phyloP scores from a whole-genome alignment of 2,888 invertebrate species.

The Acanthopleura granulata region DNA sequence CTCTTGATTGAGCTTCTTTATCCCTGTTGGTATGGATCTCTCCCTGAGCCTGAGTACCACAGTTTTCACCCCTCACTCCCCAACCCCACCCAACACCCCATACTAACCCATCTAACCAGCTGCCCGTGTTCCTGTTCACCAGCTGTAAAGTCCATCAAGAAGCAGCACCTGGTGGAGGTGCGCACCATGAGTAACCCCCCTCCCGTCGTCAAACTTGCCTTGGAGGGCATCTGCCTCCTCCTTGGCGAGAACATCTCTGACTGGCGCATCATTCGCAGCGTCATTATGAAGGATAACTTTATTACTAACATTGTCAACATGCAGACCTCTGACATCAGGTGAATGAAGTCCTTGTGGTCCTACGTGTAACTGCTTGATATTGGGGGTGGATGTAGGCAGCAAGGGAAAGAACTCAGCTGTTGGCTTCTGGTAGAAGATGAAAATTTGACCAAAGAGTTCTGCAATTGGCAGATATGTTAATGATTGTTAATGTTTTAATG shows the following conservation, averaged over 20 bases:
- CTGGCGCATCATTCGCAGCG: constrained; percentile 98
- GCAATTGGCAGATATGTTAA: too few relatives aligned
- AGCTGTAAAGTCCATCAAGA: constrained; percentile 99
- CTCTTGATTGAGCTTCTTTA: not conserved
- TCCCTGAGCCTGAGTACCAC: too few relatives aligned
- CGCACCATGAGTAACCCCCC: constrained; percentile 99
- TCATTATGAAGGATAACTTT: constrained; percentile 94
- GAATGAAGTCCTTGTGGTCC: constrained; percentile 32
- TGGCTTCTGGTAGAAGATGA: too few relatives aligned
- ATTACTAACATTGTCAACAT: constrained; percentile 66
- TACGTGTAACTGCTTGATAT: too few relatives aligned
- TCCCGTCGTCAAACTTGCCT: constrained; percentile 94
- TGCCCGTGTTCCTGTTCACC: constrained; percentile 14
- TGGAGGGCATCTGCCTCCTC: constrained; percentile 98
- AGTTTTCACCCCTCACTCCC: not conserved
- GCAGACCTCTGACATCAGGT: constrained; percentile 65
- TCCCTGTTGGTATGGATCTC: not conserved
- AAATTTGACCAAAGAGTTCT: too few relatives aligned
- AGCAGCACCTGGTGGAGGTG: constrained; percentile 99
- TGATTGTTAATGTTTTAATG: too few relatives aligned
- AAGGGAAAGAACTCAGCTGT: too few relatives aligned
- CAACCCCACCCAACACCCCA: not conserved
- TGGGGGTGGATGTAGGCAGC: too few relatives aligned
- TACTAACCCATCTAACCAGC: not conserved
- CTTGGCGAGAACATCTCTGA: constrained; percentile 98